Percentiles rank a stretch among this genome's conserved stretches.
Conservation (phyloP, 2,888 invertebrate species). For the Lapara coniferarum region DNA sequence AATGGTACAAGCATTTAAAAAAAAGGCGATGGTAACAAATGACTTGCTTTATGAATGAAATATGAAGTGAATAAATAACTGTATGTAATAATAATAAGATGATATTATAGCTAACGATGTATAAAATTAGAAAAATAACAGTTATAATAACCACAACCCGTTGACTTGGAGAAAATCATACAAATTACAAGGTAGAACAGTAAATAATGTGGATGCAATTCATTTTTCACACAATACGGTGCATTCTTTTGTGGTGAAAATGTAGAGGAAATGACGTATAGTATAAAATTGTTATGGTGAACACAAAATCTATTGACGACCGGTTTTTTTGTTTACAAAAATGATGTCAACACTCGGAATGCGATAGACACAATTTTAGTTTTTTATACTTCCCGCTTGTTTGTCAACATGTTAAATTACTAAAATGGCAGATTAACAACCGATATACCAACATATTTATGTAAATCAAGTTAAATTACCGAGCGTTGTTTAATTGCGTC, state of each 20-base stretch:
- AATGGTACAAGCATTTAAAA: too few species aligned
- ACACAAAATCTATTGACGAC: constrained; percentile 2
- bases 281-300: constrained; percentile 16
- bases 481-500: background rate
- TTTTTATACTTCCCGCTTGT: constrained; percentile 6
- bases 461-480: constrained; percentile 5
- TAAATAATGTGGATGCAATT: constrained; percentile 2
- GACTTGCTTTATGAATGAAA: too few species aligned
- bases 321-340: constrained; percentile 28
- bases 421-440: background rate
- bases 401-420: constrained; percentile 3
- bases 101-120: background rate
- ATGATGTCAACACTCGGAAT: constrained; percentile 33
- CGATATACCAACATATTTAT: constrained; percentile 5
- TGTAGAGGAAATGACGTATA: constrained; percentile 15
- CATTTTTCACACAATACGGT: constrained; percentile 13
- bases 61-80: background rate
- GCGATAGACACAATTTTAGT: constrained; percentile 22
- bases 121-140: background rate
- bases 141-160: background rate
- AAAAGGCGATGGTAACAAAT: too few species aligned
- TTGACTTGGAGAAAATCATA: constrained; percentile 2
- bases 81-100: background rate
- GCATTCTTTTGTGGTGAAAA: constrained; percentile 15
- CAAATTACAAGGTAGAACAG: background rate